phyloP scores from a whole-genome alignment of 1,140 invertebrate species.

The Meloidogyne floridensis region DNA sequence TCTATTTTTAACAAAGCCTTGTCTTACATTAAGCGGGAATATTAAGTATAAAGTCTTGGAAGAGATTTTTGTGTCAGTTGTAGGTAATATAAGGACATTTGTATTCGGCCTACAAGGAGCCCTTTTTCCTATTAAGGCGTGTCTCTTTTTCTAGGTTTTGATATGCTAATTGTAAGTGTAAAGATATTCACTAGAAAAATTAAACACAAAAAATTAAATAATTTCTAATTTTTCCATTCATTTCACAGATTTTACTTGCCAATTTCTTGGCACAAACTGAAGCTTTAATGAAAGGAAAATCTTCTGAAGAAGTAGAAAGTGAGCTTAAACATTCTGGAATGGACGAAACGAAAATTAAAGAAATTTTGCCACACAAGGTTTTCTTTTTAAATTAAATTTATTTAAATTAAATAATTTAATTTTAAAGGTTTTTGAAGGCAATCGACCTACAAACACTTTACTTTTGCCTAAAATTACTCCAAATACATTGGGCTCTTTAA shows the following conservation, averaged over 20 bases:
- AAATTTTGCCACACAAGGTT: constrained; percentile 86
- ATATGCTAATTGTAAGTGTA: too few species aligned
- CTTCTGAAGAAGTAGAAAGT: constrained; percentile 74
- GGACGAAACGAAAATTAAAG: constrained; percentile 70
- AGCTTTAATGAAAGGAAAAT: constrained; percentile 90
- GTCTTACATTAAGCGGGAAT: too few species aligned
- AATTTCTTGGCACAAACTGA: constrained; percentile 99
- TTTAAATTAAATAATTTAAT: constrained; percentile 22
- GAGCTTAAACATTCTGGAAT: constrained; percentile 70
- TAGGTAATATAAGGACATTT: too few species aligned
- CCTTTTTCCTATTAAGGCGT: too few species aligned
- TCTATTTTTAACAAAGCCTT: too few species aligned
- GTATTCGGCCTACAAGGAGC: too few species aligned
- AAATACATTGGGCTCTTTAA: constrained; percentile 89
- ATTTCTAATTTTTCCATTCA: constrained; percentile 11
- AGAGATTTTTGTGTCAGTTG: too few species aligned
- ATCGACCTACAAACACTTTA: constrained; percentile 95
- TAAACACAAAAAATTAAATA: background rate
- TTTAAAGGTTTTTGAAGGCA: constrained; percentile 81
- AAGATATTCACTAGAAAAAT: background rate
- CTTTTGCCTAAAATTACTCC: constrained; percentile 89
- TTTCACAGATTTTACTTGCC: constrained; percentile 78
- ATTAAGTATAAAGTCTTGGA: too few species aligned
- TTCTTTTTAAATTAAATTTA: background rate
- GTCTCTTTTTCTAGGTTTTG: too few species aligned